These are phyloP conservation scores for Nymphalis urticae DNA, from an alignment of 2,888 invertebrate genomes.

Conservation along the genomic window DNA sequence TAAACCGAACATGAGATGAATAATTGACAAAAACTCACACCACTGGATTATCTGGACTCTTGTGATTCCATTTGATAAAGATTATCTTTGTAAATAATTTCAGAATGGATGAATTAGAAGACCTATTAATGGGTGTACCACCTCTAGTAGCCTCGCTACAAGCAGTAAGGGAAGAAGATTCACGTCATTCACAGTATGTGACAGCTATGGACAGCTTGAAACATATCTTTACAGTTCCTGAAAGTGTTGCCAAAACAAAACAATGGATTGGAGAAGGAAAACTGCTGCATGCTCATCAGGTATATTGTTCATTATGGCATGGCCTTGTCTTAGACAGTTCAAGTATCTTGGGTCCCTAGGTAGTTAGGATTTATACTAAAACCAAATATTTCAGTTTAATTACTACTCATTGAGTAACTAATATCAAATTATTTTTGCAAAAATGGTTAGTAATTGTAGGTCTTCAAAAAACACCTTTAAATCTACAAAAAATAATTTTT, in stretches of 20 bases:
- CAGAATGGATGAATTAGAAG: slow-evolving; percentile 89
- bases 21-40: too few relatives aligned
- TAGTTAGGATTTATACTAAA: too few relatives aligned
- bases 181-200: slow-evolving; percentile 97
- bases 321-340: neutral
- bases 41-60: too few relatives aligned
- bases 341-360: neutral
- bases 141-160: slow-evolving; percentile 90
- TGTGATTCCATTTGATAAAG: neutral
- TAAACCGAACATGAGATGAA: too few relatives aligned
- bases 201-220: slow-evolving; percentile 99
- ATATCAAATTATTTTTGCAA: too few relatives aligned
- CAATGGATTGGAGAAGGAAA: slow-evolving; percentile 97
- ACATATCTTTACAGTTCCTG: slow-evolving; percentile 98
- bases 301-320: slow-evolving; percentile 42
- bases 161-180: slow-evolving; percentile 94
- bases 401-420: too few relatives aligned
- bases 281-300: slow-evolving; percentile 95
- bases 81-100: slow-evolving; percentile 34
- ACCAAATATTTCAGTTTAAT: too few relatives aligned
- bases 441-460: too few relatives aligned
- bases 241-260: slow-evolving; percentile 96
- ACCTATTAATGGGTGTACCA: slow-evolving; percentile 88
- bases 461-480: too few relatives aligned
- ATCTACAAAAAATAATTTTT: too few relatives aligned